Evolutionary conservation across 2,113 vertebrate genomes (phyloP), one percentile per base, ranked within the genome.

Genomic region (Erythrocercus mccallii): DNA sequence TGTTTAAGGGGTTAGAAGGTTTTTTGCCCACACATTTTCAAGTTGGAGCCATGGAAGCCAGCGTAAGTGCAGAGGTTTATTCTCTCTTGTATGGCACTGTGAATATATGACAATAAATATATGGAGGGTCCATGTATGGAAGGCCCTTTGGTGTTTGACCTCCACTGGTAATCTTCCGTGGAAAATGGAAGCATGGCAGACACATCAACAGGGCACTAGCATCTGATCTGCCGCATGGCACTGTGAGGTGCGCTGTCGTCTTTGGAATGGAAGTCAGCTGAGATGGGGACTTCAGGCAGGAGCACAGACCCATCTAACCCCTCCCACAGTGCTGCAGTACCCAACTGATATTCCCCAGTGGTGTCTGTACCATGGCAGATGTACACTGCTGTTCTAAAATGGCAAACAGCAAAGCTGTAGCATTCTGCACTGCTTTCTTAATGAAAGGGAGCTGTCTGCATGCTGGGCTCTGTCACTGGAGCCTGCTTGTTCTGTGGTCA

Each of bases 181-280:
- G 48, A 45, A 92, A 69, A 40, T 6, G 10, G 45, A 54, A 92
- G 15, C 44, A 37, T 30, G 33, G 30, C 48, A 51, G 66, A 47
- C 16, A n/a, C 33, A 42, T 23, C 53, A 71, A 42, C 35, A 79
- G 31, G 45, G 21, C 7, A 25, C 12, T 27, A 42, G 16, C 35
- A 56, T 19, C 64, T 71, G 47, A 53, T 50, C 23, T 25, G 65
- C 38, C 51, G 38, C 57, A 23, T 1, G 33, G 65, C 70, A 70
- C 42, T 65, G 0, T 0, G 8, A 82, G 53, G n/a, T 0, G 0
- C 13, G 14, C 14, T 48, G 50, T 33, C 5, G 1, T 50, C 38
- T 71, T 62, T 2, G 6, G 40, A 45, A 72, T 4, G 4, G 25
- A 2, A 8, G 15, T 77, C 69, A 82, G 48, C 31, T 79, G 77